Conservation (phyloP, 1,140 invertebrate genomes). For the Drosophila equinoxialis region DNA sequence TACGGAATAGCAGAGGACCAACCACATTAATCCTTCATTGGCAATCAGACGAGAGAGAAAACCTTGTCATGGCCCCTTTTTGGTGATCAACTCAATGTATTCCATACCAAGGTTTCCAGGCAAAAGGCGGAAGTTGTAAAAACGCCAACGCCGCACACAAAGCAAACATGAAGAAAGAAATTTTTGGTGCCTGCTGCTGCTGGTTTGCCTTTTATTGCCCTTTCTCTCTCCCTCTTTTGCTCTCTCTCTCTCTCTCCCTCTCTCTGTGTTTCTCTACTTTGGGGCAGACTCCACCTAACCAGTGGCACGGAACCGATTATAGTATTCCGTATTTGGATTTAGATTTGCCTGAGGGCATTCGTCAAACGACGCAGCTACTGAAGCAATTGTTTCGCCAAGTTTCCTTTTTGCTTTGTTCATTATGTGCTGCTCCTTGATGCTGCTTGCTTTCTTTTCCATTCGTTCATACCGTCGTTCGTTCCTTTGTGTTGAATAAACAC, state of each 20-base stretch:
- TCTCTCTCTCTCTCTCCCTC: not conserved
- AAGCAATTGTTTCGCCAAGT: conserved; percentile 78
- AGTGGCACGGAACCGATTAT: conserved; percentile 80
- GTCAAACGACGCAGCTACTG: conserved; percentile 70
- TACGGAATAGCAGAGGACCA: conserved; percentile 26
- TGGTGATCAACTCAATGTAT: conserved; percentile 59
- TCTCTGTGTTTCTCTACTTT: conserved; percentile 7
- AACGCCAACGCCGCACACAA: conserved; percentile 76
- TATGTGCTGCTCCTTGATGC: conserved; percentile 35
- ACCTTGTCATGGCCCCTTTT: conserved; percentile 39
- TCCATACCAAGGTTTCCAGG: conserved; percentile 1
- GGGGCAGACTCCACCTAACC: conserved; percentile 43
- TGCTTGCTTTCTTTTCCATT: conserved; percentile 31
- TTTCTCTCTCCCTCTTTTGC: not conserved
- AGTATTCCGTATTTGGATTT: conserved; percentile 76
- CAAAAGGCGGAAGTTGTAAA: conserved; percentile 72
- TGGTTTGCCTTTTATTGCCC: conserved; percentile 33
- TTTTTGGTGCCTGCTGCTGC: conserved; percentile 51
- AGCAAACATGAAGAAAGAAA: conserved; percentile 62
- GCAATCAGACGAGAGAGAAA: conserved; percentile 54
- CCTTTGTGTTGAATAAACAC: conserved; percentile 64
- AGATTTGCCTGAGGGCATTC: conserved; percentile 71
- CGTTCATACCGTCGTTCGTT: conserved; percentile 39
- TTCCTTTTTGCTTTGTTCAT: conserved; percentile 63
- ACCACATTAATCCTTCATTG: conserved; percentile 77